Conservation (phyloP, 92 coral and sea anemone species). For the Epizoanthus fatuus region DNA sequence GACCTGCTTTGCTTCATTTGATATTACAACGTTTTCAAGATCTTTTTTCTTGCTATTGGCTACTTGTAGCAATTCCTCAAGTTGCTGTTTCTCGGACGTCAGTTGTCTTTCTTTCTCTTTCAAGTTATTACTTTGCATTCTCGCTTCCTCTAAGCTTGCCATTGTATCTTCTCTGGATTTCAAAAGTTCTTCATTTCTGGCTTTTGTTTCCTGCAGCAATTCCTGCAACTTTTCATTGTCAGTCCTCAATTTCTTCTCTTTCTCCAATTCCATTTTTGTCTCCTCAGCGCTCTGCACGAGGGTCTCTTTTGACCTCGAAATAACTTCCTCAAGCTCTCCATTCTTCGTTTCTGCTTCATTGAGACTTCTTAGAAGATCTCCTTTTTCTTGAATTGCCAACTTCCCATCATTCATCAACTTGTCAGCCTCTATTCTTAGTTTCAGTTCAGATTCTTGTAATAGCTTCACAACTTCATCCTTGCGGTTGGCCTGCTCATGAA, state of each 20-base stretch:
- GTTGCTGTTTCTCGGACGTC: constrained; percentile 22
- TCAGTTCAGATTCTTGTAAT: constrained; percentile 21
- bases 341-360: constrained; percentile 1
- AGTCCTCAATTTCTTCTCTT: not conserved
- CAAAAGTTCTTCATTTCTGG: constrained; percentile 13
- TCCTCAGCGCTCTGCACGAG: constrained; percentile 21
- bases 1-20: constrained; percentile 13
- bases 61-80: constrained; percentile 12
- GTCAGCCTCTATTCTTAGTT: not conserved
- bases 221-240: constrained; percentile 18
- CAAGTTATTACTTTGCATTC: constrained; percentile 20
- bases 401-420: not conserved
- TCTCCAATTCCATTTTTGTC: constrained; percentile 20
- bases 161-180: constrained; percentile 14
- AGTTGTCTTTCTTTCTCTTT: constrained; percentile 29
- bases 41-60: not conserved
- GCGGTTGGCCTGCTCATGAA: not conserved
- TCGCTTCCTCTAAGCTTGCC: constrained; percentile 18
- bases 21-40: constrained; percentile 6
- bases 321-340: constrained; percentile 11
- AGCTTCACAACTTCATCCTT: constrained; percentile 3
- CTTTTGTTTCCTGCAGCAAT: constrained; percentile 5
- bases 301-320: constrained; percentile 20
- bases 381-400: constrained; percentile 1
- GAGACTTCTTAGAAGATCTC: constrained; percentile 13